Percentiles rank a stretch among this genome's conserved stretches.
These are phyloP conservation scores for Idaea biselata DNA, from an alignment of 2,888 invertebrate genomes.

Conservation along the genomic window DNA sequence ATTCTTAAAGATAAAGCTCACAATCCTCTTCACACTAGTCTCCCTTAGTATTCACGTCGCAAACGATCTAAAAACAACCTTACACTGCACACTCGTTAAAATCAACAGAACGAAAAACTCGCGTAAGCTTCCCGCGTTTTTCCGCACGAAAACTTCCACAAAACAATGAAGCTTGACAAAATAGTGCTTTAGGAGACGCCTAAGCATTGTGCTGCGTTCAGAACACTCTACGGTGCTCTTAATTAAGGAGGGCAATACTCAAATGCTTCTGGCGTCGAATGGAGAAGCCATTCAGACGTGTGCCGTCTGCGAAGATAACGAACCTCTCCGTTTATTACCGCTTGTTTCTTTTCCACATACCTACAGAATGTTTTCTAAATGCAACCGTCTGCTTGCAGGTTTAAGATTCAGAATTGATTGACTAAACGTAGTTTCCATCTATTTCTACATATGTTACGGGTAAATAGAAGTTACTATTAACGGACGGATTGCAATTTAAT, in stretches of 20 bases:
- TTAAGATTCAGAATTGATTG: neutral
- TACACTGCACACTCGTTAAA: conserved; percentile 9
- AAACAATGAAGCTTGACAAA: conserved; percentile 61
- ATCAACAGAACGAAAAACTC: conserved; percentile 24
- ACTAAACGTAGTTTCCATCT: neutral
- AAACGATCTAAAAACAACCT: conserved; percentile 8
- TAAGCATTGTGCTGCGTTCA: conserved; percentile 59
- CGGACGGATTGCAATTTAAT: neutral
- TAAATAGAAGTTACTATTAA: neutral
- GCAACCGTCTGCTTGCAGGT: neutral
- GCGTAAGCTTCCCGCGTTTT: conserved; percentile 36
- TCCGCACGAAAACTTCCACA: conserved; percentile 52
- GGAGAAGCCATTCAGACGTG: conserved; percentile 65
- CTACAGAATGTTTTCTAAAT: neutral
- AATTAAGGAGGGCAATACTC: conserved; percentile 74
- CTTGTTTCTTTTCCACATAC: conserved; percentile 41
- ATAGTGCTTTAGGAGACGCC: conserved; percentile 29
- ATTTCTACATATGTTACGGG: neutral
- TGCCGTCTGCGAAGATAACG: conserved; percentile 69
- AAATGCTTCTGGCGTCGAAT: conserved; percentile 58
- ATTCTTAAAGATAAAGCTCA: neutral
- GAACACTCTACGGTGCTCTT: conserved; percentile 70
- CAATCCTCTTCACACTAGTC: neutral
- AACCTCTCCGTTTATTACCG: conserved; percentile 69
- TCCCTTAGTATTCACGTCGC: neutral